Conservation (phyloP, 1,140 invertebrate genomes). For the Tetraneura akinire region DNA sequence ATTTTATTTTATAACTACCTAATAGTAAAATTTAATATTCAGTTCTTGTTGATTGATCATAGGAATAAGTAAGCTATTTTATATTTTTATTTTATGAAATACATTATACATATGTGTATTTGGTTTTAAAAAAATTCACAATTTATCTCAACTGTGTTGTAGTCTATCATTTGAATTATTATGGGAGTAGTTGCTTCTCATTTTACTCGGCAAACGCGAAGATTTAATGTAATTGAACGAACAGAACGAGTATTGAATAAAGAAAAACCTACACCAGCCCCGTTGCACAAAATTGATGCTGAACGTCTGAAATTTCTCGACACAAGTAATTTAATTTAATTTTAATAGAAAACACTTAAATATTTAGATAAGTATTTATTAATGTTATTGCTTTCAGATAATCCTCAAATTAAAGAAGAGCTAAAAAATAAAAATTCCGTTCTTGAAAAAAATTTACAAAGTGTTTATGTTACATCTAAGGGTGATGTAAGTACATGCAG, state of each 20-base stretch:
- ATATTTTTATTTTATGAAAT: neutral
- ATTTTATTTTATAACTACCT: no score
- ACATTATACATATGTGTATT: no score
- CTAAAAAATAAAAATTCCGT: slow-evolving; percentile 21
- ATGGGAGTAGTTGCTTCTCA: slow-evolving; percentile 37
- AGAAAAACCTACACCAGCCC: slow-evolving; percentile 27
- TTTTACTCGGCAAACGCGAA: neutral
- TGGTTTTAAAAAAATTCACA: neutral
- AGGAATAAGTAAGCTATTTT: no score
- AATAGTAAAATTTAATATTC: no score
- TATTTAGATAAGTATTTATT: neutral
- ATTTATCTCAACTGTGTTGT: neutral
- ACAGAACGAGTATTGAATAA: slow-evolving; percentile 32
- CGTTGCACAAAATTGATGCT: slow-evolving; percentile 26
- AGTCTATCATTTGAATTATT: neutral
- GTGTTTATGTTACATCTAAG: slow-evolving; percentile 28
- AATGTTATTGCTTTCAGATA: slow-evolving; percentile 2
- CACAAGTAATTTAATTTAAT: neutral
- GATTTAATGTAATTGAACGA: slow-evolving; percentile 20
- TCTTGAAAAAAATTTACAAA: slow-evolving; percentile 19
- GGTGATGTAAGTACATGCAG: slow-evolving; percentile 43
- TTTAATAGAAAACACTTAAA: neutral
- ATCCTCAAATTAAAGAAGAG: slow-evolving; percentile 25
- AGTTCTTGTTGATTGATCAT: no score
- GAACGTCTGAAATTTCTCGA: slow-evolving; percentile 4